phyloP scores from a whole-genome alignment of 2,113 vertebrate genomes.

The Gila orcuttii region DNA sequence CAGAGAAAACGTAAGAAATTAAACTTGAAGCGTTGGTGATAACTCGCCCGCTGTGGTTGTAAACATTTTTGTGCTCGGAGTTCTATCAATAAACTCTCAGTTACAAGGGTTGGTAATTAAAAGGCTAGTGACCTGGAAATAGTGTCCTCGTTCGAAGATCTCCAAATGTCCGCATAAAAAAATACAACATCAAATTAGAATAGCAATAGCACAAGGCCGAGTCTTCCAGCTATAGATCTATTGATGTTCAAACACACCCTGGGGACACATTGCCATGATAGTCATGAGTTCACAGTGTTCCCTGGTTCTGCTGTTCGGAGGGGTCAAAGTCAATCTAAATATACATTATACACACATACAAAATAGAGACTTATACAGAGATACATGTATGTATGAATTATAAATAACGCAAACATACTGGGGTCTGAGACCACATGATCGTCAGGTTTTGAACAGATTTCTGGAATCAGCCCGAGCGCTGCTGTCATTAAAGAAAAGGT shows the following conservation, averaged over 20 bases:
- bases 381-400: neutral
- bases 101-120: constrained; percentile 87
- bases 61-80: constrained; percentile 49
- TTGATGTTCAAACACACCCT: constrained; percentile 46
- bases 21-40: constrained; percentile 21
- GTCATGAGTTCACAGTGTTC: constrained; percentile 32
- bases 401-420: neutral
- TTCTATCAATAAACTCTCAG: constrained; percentile 81
- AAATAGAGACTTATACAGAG: neutral
- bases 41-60: constrained; percentile 15
- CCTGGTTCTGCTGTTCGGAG: neutral
- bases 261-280: constrained; percentile 48
- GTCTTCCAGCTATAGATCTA: constrained; percentile 55
- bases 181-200: constrained; percentile 55
- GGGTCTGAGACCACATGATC: neutral
- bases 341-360: neutral
- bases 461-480: neutral
- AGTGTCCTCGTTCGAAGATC: constrained; percentile 77
- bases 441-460: neutral
- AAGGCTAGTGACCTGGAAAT: constrained; percentile 88
- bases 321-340: constrained; percentile 39
- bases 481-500: neutral
- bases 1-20: constrained; percentile 13
- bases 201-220: constrained; percentile 45
- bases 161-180: constrained; percentile 57